Conservation (phyloP, 2,113 vertebrate species). For the Balaeniceps rex region DNA sequence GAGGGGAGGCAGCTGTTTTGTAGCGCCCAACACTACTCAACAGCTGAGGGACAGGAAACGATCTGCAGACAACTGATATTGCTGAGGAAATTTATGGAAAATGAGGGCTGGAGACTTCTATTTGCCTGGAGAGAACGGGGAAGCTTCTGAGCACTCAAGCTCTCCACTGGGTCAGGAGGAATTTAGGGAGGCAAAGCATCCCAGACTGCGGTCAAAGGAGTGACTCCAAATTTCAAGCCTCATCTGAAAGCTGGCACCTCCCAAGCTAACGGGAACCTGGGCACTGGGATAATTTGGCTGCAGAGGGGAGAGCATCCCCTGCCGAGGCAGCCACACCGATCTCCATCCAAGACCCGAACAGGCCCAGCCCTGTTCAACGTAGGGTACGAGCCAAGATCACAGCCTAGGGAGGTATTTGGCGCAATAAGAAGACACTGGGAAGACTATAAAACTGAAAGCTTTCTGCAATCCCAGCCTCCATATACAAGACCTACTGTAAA, state of each 20-base stretch:
- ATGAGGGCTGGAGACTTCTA: background rate
- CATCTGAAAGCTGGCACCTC: conserved; percentile 27
- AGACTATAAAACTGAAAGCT: background rate
- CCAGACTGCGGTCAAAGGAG: conserved; percentile 39
- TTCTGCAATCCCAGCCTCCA: background rate
- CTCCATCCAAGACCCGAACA: conserved; percentile 16
- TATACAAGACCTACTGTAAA: background rate
- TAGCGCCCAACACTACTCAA: background rate
- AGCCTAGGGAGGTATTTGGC: background rate
- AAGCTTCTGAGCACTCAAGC: background rate
- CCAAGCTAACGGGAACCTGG: conserved; percentile 3
- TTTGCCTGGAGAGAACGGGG: background rate
- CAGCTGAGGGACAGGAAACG: conserved; percentile 34
- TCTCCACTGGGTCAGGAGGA: background rate
- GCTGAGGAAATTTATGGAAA: conserved; percentile 14
- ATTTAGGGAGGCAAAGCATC: background rate
- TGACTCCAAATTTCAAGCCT: conserved; percentile 21
- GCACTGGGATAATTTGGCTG: conserved; percentile 5
- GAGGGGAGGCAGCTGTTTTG: conserved; percentile 1
- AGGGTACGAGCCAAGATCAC: background rate
- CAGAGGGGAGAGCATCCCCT: conserved; percentile 23
- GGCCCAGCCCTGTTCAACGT: conserved; percentile 28
- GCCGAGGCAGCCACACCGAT: conserved; percentile 3
- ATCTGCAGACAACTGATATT: conserved; percentile 8
- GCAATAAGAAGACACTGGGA: background rate